Evolutionary conservation across 2,797 vertebrate species (phyloP).

Genomic region (Xerus rutilus): DNA sequence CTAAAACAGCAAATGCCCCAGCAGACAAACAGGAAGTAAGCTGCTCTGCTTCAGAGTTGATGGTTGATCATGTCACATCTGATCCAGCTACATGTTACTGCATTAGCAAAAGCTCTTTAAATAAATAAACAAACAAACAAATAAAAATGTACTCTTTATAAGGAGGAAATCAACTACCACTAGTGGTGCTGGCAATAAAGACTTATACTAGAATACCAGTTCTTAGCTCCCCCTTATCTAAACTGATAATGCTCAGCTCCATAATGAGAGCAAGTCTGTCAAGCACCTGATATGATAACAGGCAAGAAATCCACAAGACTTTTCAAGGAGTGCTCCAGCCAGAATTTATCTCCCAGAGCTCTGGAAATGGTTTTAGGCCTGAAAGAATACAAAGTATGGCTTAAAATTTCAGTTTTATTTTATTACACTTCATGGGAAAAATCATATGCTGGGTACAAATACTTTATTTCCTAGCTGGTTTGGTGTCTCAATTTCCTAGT

Average conservation of each 20-base stretch:
- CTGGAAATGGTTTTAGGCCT: neutral
- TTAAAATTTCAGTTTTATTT: slow-evolving; percentile 24
- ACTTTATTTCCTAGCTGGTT: slow-evolving; percentile 48
- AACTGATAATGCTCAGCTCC: neutral
- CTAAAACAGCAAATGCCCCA: neutral
- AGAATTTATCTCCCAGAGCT: neutral
- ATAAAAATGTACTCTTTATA: neutral
- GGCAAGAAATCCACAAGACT: neutral
- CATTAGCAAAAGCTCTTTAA: neutral
- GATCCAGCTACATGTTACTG: neutral
- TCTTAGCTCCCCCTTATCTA: neutral
- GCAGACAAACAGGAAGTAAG: neutral
- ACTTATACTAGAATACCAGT: neutral
- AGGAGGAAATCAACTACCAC: neutral
- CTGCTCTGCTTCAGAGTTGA: neutral
- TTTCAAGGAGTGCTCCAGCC: neutral
- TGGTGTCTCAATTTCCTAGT: slow-evolving; percentile 3
- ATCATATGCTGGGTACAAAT: neutral
- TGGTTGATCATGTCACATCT: neutral
- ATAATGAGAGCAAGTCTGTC: neutral
- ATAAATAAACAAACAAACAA: neutral
- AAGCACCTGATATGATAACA: neutral
- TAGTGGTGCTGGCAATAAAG: neutral
- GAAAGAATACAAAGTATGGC: neutral
- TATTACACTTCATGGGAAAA: neutral